Evolutionary conservation across 1,140 invertebrate species (phyloP).

Genomic region (Drosophila sucinea): DNA sequence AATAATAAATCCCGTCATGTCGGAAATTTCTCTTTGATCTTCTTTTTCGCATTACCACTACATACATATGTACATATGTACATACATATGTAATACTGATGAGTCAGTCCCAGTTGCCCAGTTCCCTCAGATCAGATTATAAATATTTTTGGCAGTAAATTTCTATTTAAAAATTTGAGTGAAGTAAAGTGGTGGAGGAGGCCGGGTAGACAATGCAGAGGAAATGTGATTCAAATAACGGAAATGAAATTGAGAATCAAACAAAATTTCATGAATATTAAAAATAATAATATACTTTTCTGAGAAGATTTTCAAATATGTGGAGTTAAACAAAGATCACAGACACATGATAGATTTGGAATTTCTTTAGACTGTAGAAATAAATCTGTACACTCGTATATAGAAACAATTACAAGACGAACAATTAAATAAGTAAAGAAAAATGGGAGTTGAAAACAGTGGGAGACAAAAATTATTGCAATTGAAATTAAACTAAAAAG

Average conservation of each 20-base stretch:
- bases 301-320: neutral
- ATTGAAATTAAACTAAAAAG: too few species aligned
- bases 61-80: neutral
- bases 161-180: constrained; percentile 2
- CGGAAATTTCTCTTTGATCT: constrained; percentile 30
- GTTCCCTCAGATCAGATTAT: neutral
- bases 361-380: too few species aligned
- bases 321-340: neutral
- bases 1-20: constrained; percentile 19
- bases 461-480: too few species aligned
- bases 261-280: neutral
- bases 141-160: constrained; percentile 38
- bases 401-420: too few species aligned
- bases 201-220: neutral
- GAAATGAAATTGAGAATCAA: neutral
- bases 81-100: constrained; percentile 13
- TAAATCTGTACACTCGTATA: too few species aligned
- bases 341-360: too few species aligned
- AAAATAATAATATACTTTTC: neutral
- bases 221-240: neutral
- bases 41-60: neutral
- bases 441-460: too few species aligned
- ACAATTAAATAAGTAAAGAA: too few species aligned
- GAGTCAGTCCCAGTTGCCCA: constrained; percentile 27
- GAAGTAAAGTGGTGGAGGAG: neutral